phyloP scores from a whole-genome alignment of 2,797 vertebrate genomes.

The Ctenopoma kingsleyae region DNA sequence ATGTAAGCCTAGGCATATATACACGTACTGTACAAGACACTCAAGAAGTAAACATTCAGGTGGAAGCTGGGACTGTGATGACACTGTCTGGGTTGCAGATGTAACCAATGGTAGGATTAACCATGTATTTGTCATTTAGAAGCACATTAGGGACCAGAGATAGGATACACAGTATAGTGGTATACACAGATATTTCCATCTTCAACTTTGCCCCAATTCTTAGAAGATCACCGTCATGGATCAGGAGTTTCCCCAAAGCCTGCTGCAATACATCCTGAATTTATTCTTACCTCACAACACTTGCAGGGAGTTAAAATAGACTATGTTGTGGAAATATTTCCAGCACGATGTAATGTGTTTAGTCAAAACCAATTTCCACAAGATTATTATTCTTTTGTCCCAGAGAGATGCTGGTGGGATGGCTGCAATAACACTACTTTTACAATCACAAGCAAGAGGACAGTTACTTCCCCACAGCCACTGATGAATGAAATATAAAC shows the following conservation, averaged over 20 bases:
- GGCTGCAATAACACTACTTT: slow-evolving; percentile 40
- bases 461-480: slow-evolving; percentile 9
- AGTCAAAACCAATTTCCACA: slow-evolving; percentile 5
- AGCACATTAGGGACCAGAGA: slow-evolving; percentile 78
- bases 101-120: slow-evolving; percentile 59
- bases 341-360: background rate
- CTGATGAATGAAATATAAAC: slow-evolving; percentile 35
- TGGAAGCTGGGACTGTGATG: slow-evolving; percentile 71
- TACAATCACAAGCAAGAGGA: slow-evolving; percentile 15
- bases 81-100: slow-evolving; percentile 65
- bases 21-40: slow-evolving; percentile 78
- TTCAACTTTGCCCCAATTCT: slow-evolving; percentile 28
- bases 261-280: slow-evolving; percentile 21
- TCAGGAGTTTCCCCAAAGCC: slow-evolving; percentile 32
- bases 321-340: background rate
- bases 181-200: slow-evolving; percentile 65
- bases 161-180: slow-evolving; percentile 74
- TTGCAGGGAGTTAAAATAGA: background rate
- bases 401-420: slow-evolving; percentile 66
- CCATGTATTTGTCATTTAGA: slow-evolving; percentile 78
- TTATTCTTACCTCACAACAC: background rate
- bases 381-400: slow-evolving; percentile 35
- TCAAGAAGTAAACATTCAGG: slow-evolving; percentile 82
- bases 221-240: slow-evolving; percentile 23
- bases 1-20: slow-evolving; percentile 76